phyloP scores from a whole-genome alignment of 2,113 vertebrate genomes.

The Psephotus haematonotus region DNA sequence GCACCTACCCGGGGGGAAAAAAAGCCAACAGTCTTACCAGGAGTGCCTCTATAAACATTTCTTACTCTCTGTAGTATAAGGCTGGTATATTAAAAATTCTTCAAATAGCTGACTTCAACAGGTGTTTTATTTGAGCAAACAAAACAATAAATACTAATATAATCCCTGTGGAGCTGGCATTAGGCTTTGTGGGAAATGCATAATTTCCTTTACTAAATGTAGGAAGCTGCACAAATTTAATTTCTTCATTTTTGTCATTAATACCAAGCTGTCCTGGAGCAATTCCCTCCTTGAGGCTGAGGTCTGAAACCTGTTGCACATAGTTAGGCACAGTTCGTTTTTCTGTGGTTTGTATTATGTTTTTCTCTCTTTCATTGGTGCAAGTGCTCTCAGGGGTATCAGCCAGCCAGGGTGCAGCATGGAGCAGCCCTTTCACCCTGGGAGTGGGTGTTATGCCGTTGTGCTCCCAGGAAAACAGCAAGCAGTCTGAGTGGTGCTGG shows the following conservation, averaged over 20 bases:
- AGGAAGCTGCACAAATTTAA: slow-evolving; percentile 51
- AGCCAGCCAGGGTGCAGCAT: fast-evolving
- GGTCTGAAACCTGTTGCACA: not conserved
- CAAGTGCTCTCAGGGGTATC: not conserved
- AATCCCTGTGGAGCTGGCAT: slow-evolving; percentile 53
- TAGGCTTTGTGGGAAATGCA: slow-evolving; percentile 60
- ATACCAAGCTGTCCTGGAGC: slow-evolving; percentile 20
- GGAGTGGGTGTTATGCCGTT: fast-evolving
- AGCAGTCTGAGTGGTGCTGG: not conserved
- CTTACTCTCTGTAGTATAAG: slow-evolving; percentile 31
- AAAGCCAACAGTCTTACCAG: slow-evolving; percentile 27
- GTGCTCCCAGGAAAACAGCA: fast-evolving
- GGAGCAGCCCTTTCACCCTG: not conserved
- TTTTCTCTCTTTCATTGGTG: not conserved
- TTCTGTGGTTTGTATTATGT: not conserved
- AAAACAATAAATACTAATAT: slow-evolving; percentile 69
- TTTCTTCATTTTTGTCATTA: slow-evolving; percentile 61
- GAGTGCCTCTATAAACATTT: slow-evolving; percentile 60
- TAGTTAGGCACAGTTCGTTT: not conserved
- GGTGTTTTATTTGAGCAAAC: slow-evolving; percentile 67
- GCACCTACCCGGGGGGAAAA: slow-evolving; percentile 43
- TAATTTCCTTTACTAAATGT: slow-evolving; percentile 57
- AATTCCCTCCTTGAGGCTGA: not conserved
- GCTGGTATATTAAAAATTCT: slow-evolving; percentile 70
- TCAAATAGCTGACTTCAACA: slow-evolving; percentile 56